These are phyloP conservation scores for Fabriciana adippe DNA, from an alignment of 2,888 invertebrate species.

Conservation along the genomic window DNA sequence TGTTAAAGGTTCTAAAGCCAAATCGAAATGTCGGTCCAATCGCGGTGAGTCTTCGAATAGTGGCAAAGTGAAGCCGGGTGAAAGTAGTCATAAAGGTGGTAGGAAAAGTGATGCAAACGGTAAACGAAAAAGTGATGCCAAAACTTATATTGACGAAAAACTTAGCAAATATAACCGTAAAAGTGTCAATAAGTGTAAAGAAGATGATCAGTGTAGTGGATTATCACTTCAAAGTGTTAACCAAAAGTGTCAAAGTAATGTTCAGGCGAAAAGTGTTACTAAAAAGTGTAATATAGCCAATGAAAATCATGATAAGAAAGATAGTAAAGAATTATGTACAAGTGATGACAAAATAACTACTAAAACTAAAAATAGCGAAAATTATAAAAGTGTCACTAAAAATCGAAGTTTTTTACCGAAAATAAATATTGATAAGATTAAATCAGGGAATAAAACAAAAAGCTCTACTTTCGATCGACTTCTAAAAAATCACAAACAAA, in stretches of 20 bases:
- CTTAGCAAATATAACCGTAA: not conserved
- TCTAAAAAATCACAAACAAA: conserved; percentile 3
- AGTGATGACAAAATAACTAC: not conserved
- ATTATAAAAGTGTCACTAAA: not conserved
- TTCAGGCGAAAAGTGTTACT: not conserved
- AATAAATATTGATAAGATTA: not conserved
- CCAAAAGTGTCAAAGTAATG: not conserved
- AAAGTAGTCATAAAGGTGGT: not conserved
- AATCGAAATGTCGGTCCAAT: not conserved
- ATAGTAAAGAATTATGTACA: not conserved
- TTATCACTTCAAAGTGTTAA: not conserved
- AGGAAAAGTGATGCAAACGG: not conserved
- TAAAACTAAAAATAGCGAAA: not conserved
- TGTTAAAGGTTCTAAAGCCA: not conserved
- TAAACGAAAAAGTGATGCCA: conserved; percentile 9
- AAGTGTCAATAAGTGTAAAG: not conserved
- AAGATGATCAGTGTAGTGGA: not conserved
- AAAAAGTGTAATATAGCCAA: not conserved
- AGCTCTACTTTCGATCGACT: not conserved
- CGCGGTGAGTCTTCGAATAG: not conserved
- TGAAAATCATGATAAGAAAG: not conserved
- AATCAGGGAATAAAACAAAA: not conserved
- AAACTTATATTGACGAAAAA: conserved; percentile 4
- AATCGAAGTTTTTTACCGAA: not conserved
- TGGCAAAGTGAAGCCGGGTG: not conserved